Evolutionary conservation across 2,888 invertebrate species (phyloP).

Genomic region (Empis livida): DNA sequence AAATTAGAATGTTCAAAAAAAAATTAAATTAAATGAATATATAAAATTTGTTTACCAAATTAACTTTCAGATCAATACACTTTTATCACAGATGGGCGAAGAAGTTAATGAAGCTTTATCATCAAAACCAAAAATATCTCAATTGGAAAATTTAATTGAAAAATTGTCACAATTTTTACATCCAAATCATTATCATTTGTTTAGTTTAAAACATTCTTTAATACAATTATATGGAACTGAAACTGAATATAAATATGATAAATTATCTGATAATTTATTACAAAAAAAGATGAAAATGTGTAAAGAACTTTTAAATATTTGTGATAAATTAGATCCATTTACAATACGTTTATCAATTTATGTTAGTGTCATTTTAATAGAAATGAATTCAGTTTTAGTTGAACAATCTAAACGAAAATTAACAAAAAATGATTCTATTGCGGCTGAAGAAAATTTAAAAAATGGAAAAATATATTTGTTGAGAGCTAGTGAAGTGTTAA

Average conservation of each 20-base stretch:
- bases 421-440: background rate
- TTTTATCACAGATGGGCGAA: conserved; percentile 59
- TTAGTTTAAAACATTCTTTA: conserved; percentile 67
- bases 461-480: conserved; percentile 19
- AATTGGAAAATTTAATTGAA: conserved; percentile 49
- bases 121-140: conserved; percentile 41
- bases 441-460: conserved; percentile 13
- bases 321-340: conserved; percentile 56
- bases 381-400: conserved; percentile 47
- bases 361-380: conserved; percentile 62
- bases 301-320: conserved; percentile 47
- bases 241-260: conserved; percentile 41
- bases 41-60: background rate
- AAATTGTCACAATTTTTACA: conserved; percentile 65
- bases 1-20: background rate
- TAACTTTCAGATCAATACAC: conserved; percentile 32
- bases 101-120: conserved; percentile 54
- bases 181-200: conserved; percentile 72
- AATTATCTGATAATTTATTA: conserved; percentile 45
- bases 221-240: conserved; percentile 68
- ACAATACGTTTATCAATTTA: conserved; percentile 62
- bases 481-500: conserved; percentile 23
- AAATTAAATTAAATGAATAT: too few species aligned
- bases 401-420: conserved; percentile 36
- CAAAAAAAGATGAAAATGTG: conserved; percentile 55